These are phyloP conservation scores for Lophotriccus pileatus DNA, from an alignment of 2,797 vertebrate genomes.

Conservation along the genomic window DNA sequence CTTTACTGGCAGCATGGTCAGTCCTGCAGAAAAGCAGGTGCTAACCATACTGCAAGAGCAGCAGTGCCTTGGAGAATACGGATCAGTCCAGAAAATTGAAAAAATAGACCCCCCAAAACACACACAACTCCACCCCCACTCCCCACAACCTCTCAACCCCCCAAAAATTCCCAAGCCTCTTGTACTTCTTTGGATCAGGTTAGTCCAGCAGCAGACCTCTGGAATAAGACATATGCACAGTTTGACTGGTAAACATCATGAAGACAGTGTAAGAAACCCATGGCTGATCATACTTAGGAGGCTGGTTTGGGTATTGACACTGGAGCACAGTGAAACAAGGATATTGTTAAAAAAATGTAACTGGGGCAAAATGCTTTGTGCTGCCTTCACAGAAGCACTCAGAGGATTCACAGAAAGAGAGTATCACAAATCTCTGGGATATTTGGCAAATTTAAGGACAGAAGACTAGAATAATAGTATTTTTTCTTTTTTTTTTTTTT, in stretches of 20 bases:
- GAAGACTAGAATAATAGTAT: not conserved
- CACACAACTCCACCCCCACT: no score
- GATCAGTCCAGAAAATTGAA: not conserved
- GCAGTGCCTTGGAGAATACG: not conserved
- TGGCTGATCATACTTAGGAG: not conserved
- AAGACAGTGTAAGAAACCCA: not conserved
- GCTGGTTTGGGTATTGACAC: not conserved
- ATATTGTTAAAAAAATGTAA: not conserved
- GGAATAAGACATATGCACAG: not conserved
- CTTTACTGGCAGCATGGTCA: not conserved
- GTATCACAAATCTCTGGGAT: not conserved
- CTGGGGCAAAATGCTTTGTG: not conserved
- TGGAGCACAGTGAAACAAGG: not conserved
- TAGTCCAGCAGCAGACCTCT: not conserved
- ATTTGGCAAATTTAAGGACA: not conserved
- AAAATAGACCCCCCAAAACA: not conserved
- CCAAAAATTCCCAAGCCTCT: not conserved
- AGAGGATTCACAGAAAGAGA: not conserved
- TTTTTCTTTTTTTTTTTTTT: not conserved
- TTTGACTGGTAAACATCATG: not conserved
- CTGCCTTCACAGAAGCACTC: not conserved
- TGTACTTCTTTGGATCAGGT: not conserved
- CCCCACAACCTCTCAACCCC: rapidly evolving
- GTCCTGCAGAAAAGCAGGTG: not conserved
- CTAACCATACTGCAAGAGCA: not conserved